These are phyloP conservation scores for Netelia melanura DNA, from an alignment of 2,888 invertebrate genomes.

Conservation along the genomic window DNA sequence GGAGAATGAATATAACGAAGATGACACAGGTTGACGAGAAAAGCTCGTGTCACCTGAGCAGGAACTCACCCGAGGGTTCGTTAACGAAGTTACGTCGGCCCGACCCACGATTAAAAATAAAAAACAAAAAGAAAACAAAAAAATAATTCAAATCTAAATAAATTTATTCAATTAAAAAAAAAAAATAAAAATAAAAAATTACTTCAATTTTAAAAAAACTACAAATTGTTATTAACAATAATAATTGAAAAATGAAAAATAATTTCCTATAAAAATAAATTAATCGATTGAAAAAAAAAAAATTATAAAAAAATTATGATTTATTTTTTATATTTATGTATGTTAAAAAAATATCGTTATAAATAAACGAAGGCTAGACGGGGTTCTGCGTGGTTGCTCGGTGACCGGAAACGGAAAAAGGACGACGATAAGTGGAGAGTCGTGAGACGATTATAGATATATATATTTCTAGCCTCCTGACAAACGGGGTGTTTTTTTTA, in stretches of 20 bases:
- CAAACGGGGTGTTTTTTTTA: neutral
- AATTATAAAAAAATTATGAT: neutral
- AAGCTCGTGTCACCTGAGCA: constrained; percentile 65
- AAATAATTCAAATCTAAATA: neutral
- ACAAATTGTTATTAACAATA: neutral
- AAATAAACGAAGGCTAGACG: constrained; percentile 33
- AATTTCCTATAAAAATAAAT: neutral
- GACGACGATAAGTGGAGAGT: constrained; percentile 31
- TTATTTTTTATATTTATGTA: neutral
- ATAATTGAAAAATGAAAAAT: neutral
- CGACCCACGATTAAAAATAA: constrained; percentile 4
- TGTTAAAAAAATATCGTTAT: constrained; percentile 1
- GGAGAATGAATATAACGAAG: constrained; percentile 21
- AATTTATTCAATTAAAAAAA: neutral
- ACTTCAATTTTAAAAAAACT: no score
- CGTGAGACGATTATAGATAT: neutral
- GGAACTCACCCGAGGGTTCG: constrained; percentile 76
- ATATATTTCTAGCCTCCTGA: constrained; percentile 14
- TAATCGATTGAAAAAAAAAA: neutral
- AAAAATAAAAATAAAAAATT: no score
- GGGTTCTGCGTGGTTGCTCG: constrained; percentile 20
- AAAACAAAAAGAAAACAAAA: neutral
- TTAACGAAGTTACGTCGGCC: constrained; percentile 75
- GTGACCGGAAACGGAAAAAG: constrained; percentile 60
- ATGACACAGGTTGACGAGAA: constrained; percentile 59